Conservation (phyloP, 2,888 invertebrate species). For the Leptinotarsa tumamoca region DNA sequence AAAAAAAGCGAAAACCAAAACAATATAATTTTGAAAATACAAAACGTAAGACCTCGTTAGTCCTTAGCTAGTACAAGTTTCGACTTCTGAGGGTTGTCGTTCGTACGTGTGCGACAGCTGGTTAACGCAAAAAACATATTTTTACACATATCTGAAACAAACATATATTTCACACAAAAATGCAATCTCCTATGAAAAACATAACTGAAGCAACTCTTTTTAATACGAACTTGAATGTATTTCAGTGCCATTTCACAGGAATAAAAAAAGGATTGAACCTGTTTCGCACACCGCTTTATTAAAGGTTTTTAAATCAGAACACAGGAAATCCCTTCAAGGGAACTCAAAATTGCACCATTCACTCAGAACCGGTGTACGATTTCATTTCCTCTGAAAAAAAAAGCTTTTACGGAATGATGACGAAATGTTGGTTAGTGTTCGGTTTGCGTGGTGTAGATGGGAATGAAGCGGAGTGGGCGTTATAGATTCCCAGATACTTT, state of each 20-base stretch:
- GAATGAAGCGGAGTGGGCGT: neutral
- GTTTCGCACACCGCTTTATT: slow-evolving; percentile 32
- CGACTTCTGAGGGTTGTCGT: no score
- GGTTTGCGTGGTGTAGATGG: slow-evolving; percentile 5
- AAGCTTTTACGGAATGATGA: slow-evolving; percentile 40
- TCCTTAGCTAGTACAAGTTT: no score
- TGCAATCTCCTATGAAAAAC: neutral
- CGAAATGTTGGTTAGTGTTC: slow-evolving; percentile 19
- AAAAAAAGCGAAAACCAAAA: no score
- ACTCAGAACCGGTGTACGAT: slow-evolving; percentile 50
- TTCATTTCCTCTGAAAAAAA: slow-evolving; percentile 51
- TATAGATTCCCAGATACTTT: slow-evolving; percentile 14
- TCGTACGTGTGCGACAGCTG: no score
- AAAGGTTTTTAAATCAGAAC: slow-evolving; percentile 27
- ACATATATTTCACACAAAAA: no score
- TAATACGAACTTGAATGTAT: neutral
- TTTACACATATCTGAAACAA: no score
- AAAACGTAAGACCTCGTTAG: no score
- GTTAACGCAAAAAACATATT: no score
- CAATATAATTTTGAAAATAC: no score
- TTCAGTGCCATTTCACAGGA: neutral
- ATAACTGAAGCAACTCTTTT: neutral
- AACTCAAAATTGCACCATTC: slow-evolving; percentile 26
- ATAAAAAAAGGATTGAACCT: slow-evolving; percentile 32
- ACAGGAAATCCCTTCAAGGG: slow-evolving; percentile 49